These are phyloP conservation scores for Yponomeuta cagnagella DNA, from an alignment of 2,888 invertebrate species.

Conservation along the genomic window DNA sequence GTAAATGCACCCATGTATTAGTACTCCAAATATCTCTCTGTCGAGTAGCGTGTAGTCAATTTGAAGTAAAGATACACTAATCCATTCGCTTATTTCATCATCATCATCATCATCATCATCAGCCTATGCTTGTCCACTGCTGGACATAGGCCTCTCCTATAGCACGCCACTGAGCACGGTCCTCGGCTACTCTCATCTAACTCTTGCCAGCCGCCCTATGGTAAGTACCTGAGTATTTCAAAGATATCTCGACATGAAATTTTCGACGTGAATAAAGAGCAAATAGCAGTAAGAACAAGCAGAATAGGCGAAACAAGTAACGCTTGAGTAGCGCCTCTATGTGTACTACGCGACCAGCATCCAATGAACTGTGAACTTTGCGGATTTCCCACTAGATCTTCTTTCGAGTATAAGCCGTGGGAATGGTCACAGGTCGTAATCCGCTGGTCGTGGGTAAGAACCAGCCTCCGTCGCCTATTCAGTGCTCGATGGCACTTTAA, in stretches of 20 bases:
- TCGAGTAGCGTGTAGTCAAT: not conserved
- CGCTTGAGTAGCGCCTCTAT: constrained; percentile 49
- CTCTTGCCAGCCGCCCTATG: no score
- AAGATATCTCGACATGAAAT: not conserved
- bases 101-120: no score
- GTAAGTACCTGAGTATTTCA: not conserved
- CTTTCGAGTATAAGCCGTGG: not conserved
- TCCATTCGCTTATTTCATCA: not conserved
- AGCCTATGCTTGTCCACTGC: no score
- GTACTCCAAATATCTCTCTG: constrained; percentile 10
- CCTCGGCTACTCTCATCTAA: no score
- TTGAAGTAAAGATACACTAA: not conserved
- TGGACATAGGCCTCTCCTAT: no score
- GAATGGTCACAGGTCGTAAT: constrained; percentile 5
- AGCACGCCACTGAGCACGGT: no score
- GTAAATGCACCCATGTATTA: constrained; percentile 15
- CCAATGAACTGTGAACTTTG: constrained; percentile 4
- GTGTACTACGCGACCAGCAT: constrained; percentile 29
- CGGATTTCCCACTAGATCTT: not conserved
- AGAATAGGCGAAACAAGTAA: constrained; percentile 25
- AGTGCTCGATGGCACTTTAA: constrained; percentile 59
- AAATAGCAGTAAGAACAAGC: constrained; percentile 4
- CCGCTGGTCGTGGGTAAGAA: constrained; percentile 37
- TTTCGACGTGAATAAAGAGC: constrained; percentile 10
- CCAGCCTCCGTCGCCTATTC: constrained; percentile 41